Percentiles rank a stretch among this genome's conserved stretches.
These are phyloP conservation scores for Cryptomyrus ogoouensis DNA, from an alignment of 2,113 vertebrate genomes.

Conservation along the genomic window DNA sequence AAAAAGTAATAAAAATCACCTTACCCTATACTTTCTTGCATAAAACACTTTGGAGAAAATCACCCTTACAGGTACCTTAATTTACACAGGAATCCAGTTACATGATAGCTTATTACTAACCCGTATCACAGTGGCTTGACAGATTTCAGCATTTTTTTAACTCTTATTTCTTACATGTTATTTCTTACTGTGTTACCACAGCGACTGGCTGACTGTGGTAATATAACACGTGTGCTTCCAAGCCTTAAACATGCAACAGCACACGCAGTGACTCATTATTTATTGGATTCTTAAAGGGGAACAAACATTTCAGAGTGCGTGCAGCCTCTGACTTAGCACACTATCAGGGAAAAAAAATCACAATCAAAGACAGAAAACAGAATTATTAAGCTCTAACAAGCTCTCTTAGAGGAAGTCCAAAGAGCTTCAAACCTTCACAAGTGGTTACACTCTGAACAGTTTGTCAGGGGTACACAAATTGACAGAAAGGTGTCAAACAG, in stretches of 20 bases:
- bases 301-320: background rate
- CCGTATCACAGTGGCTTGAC: background rate
- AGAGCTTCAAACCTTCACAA: background rate
- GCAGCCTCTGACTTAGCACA: background rate
- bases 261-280: background rate
- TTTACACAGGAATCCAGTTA: background rate
- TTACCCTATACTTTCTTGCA: background rate
- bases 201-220: background rate
- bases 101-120: background rate
- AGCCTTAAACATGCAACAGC: background rate
- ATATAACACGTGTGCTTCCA: background rate
- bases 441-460: background rate
- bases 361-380: background rate
- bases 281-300: background rate
- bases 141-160: background rate
- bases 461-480: background rate
- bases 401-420: background rate
- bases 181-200: background rate
- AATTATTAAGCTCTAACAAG: conserved; percentile 1
- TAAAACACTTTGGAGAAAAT: background rate
- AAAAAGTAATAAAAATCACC: background rate
- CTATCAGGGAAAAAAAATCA: background rate
- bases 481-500: conserved; percentile 11
- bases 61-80: background rate
- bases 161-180: background rate